Evolutionary conservation across 2,888 invertebrate species (phyloP), one percentile per base, ranked within the genome.

Genomic region (Lithodes maja): DNA sequence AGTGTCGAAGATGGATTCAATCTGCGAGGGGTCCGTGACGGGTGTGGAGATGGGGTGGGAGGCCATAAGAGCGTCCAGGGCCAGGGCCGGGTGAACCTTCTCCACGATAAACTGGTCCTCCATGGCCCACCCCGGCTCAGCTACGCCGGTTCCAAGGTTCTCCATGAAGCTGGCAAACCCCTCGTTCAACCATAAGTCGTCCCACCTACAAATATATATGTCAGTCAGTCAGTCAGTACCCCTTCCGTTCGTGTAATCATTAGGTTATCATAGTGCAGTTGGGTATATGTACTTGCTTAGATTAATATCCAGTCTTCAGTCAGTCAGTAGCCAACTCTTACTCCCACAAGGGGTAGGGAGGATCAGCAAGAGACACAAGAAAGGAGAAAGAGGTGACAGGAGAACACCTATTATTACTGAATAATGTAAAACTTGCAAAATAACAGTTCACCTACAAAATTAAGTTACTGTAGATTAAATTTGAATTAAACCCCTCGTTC

Each of bases 121-220:
- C 96, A 96, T 96, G 92, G 94, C 95, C 96, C 96, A 96, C 86
- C 95, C 95, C 1, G 95, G 95, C 92, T 95, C 95, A 83, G 96
- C 95, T 92, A 94, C 94, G 92, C 95, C 95, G 1, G 96, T 95
- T 0, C 96, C 96, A 90, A 96, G 95, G 94, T 97, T 97, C 92
- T 97, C 97, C 92, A 98, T 95, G 92, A 96, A 97, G 83, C 96
- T 96, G 0, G 97, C 97, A 90, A 97, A 96, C 0, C 97, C 98
- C 93, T 98, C 98, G 93, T 98, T 97, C 91, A 98, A 94, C 98
- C 98, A 98, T 83, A 97, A 95, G 92, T 98, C 97, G 82, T 97
- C 97, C 98, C 98, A 98, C 98, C 91, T 91, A 74, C 50, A 33
- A 3, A 86, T 7, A 5, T 55, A 33, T 33, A 33, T 33, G 33